Conservation (phyloP, 37 sponge, comb jelly and placozoan species). For the Amphimedon queenslandica region DNA sequence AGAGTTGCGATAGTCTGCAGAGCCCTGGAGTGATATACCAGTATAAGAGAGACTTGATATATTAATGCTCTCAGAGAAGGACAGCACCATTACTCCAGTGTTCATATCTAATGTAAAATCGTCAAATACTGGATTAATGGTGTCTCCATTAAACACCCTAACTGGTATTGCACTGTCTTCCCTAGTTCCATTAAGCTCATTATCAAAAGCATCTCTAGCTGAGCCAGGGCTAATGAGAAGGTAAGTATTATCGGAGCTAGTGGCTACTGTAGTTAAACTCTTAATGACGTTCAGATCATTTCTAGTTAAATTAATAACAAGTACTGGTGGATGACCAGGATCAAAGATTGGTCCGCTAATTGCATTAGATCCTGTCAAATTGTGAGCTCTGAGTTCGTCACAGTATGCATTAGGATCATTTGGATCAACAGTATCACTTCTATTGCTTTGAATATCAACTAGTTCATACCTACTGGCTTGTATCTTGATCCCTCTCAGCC, state of each 20-base stretch:
- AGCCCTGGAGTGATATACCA: constrained; percentile 69
- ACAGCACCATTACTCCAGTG: constrained; percentile 44
- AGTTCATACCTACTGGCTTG: constrained; percentile 50
- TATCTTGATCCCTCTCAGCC: constrained; percentile 32
- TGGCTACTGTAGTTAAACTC: constrained; percentile 81
- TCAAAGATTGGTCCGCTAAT: constrained; percentile 42
- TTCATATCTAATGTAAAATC: constrained; percentile 72
- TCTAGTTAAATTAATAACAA: constrained; percentile 42
- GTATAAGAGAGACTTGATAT: constrained; percentile 32
- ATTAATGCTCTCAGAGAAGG: constrained; percentile 85
- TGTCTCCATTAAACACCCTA: constrained; percentile 61
- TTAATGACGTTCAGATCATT: constrained; percentile 82
- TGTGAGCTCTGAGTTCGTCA: constrained; percentile 51
- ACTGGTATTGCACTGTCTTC: constrained; percentile 36
- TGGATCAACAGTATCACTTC: constrained; percentile 29
- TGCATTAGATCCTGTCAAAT: constrained; percentile 9
- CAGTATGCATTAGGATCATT: constrained; percentile 35
- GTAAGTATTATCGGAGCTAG: constrained; percentile 63
- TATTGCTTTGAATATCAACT: constrained; percentile 21
- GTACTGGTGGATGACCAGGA: constrained; percentile 77
- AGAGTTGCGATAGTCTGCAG: not conserved
- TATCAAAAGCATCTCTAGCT: constrained; percentile 43
- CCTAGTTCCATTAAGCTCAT: constrained; percentile 15
- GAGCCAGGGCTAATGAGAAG: constrained; percentile 38
- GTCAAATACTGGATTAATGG: constrained; percentile 33